A percentile compares a stretch with the other conserved stretches of the same genome.
Evolutionary conservation across 2,888 invertebrate genomes (phyloP).

Genomic region (Drosophila aldrichi): DNA sequence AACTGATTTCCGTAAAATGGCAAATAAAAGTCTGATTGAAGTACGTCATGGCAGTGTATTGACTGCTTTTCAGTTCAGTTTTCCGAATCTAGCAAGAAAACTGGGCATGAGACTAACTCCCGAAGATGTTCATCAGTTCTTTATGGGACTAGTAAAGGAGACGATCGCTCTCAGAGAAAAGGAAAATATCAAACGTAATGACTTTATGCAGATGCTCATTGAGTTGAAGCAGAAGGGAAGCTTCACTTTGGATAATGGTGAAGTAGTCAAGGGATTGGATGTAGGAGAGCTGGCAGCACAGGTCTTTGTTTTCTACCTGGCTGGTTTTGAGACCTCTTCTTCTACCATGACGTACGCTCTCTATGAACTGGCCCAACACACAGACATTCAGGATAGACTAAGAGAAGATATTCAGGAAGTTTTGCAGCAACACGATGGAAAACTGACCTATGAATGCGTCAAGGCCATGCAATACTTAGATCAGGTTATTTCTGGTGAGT

Average conservation of each 20-base stretch:
- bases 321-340: constrained; percentile 87
- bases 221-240: constrained; percentile 81
- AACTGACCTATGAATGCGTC: constrained; percentile 83
- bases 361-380: constrained; percentile 86
- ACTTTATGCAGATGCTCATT: constrained; percentile 86
- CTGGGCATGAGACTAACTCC: constrained; percentile 65
- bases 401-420: constrained; percentile 84
- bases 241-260: constrained; percentile 67
- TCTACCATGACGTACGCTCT: constrained; percentile 85
- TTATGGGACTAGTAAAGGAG: constrained; percentile 82
- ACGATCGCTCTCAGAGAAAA: constrained; percentile 84
- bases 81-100: constrained; percentile 64
- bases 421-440: constrained; percentile 81
- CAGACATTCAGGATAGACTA: constrained; percentile 85
- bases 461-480: constrained; percentile 86
- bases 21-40: constrained; percentile 46
- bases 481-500: constrained; percentile 85
- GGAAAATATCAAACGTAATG: constrained; percentile 83
- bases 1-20: constrained; percentile 80
- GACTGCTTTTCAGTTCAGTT: constrained; percentile 48
- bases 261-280: constrained; percentile 58
- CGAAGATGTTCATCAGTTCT: constrained; percentile 78
- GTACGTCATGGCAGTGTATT: constrained; percentile 43
- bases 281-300: constrained; percentile 86
- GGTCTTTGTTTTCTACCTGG: constrained; percentile 86